Evolutionary conservation across 1,140 invertebrate species (phyloP).

Genomic region (Littorina saxatilis): DNA sequence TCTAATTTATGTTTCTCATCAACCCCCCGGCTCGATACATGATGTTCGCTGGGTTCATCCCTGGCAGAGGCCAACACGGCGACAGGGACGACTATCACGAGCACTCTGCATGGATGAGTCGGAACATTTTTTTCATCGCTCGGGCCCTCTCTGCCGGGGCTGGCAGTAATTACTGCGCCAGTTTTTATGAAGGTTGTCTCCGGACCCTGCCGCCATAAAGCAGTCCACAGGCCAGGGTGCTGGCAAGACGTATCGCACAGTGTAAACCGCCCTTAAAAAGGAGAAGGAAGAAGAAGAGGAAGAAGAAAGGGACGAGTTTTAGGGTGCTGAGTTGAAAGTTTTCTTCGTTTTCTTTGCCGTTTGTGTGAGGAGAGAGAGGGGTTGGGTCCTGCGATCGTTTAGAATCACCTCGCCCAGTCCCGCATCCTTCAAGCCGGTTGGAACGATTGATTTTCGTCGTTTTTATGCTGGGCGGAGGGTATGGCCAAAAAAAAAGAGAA

Average conservation of each 20-base stretch:
- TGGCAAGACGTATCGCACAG: neutral
- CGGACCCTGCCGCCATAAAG: neutral
- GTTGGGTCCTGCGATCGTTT: neutral
- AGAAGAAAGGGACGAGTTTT: neutral
- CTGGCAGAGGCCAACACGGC: neutral
- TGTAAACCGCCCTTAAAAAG: too few species aligned
- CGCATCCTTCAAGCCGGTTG: neutral
- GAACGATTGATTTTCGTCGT: neutral
- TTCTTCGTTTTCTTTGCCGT: too few species aligned
- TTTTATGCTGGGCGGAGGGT: neutral
- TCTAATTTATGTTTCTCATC: constrained; percentile 16
- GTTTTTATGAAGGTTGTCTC: neutral
- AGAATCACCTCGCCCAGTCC: neutral
- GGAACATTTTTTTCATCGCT: constrained; percentile 11
- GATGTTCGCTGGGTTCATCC: constrained; percentile 13
- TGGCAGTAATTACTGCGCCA: neutral
- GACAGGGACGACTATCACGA: neutral
- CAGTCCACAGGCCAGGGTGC: neutral
- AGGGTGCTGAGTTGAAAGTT: neutral
- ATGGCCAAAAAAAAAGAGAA: too few species aligned
- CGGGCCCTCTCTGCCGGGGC: neutral
- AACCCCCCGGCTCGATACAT: neutral
- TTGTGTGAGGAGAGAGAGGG: neutral
- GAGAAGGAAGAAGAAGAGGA: neutral
- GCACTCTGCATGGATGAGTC: constrained; percentile 9